Conservation (phyloP, 2,797 vertebrate genomes). For the Alcedo atthis region DNA sequence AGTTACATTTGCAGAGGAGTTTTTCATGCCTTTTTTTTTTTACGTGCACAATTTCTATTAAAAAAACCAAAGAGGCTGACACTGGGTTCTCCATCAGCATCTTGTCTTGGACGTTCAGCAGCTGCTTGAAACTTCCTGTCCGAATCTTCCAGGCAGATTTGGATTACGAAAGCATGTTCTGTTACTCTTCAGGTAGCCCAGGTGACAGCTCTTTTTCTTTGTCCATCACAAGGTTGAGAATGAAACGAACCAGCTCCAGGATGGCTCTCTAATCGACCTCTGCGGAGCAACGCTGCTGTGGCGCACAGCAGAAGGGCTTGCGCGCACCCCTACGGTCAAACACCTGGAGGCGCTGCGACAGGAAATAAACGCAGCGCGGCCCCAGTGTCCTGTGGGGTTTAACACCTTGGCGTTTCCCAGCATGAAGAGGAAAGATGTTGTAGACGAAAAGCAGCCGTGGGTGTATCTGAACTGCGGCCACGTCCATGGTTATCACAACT, state of each 20-base stretch:
- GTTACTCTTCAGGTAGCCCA: not conserved
- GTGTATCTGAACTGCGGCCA: constrained; percentile 97
- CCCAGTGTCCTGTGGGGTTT: constrained; percentile 97
- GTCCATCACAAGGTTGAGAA: constrained; percentile 85
- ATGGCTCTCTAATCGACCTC: constrained; percentile 95
- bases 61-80: not conserved
- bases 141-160: not conserved
- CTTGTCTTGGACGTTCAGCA: not conserved
- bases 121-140: not conserved
- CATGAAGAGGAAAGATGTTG: constrained; percentile 96
- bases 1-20: not conserved
- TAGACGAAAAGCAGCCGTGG: constrained; percentile 98
- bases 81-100: fast-evolving
- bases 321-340: constrained; percentile 94
- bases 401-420: constrained; percentile 99
- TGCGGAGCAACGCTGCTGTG: constrained; percentile 96
- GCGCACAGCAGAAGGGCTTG: constrained; percentile 95
- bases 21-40: not conserved
- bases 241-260: constrained; percentile 93
- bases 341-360: constrained; percentile 96
- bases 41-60: not conserved
- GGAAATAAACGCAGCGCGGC: constrained; percentile 95
- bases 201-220: not conserved
- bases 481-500: constrained; percentile 97
- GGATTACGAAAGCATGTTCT: fast-evolving